A percentile compares a stretch with the other conserved stretches of the same genome.
These are phyloP conservation scores for Hippocampus comes DNA, from an alignment of 2,113 vertebrate species.

Conservation along the genomic window DNA sequence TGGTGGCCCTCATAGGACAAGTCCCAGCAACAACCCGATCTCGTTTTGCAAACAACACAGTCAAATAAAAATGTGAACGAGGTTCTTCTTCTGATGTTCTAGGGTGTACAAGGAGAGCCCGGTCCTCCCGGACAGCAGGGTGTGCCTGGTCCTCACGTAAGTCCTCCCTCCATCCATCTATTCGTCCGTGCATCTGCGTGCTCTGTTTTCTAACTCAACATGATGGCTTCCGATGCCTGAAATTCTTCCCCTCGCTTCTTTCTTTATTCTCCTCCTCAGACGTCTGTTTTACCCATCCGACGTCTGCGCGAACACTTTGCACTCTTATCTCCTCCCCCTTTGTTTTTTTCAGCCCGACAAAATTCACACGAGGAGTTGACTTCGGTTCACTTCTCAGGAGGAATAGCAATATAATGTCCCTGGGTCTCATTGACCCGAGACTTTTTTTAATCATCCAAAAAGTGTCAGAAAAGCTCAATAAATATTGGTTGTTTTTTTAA, in stretches of 20 bases:
- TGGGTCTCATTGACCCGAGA: not conserved
- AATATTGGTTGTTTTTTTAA: not conserved
- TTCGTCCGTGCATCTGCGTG: not conserved
- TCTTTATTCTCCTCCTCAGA: constrained; percentile 10
- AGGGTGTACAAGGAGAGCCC: constrained; percentile 93
- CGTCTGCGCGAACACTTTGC: constrained; percentile 1
- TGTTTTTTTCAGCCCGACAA: not conserved
- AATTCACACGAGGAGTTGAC: constrained; percentile 1
- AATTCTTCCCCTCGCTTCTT: not conserved
- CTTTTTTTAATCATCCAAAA: constrained; percentile 27
- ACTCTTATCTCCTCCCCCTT: not conserved
- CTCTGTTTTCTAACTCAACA: constrained; percentile 2
- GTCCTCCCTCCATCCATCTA: constrained; percentile 39
- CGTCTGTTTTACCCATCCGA: constrained; percentile 42
- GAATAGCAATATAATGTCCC: constrained; percentile 19
- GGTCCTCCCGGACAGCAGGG: constrained; percentile 94
- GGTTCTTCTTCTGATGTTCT: not conserved
- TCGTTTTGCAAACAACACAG: not conserved
- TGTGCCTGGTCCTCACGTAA: constrained; percentile 87
- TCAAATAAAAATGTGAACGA: not conserved
- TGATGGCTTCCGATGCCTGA: not conserved
- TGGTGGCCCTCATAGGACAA: no score
- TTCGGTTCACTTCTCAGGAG: not conserved
- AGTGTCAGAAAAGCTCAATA: constrained; percentile 8
- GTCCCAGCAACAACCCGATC: no score